phyloP scores from a whole-genome alignment of 2,888 invertebrate species.

The Xanthorhoe designata region DNA sequence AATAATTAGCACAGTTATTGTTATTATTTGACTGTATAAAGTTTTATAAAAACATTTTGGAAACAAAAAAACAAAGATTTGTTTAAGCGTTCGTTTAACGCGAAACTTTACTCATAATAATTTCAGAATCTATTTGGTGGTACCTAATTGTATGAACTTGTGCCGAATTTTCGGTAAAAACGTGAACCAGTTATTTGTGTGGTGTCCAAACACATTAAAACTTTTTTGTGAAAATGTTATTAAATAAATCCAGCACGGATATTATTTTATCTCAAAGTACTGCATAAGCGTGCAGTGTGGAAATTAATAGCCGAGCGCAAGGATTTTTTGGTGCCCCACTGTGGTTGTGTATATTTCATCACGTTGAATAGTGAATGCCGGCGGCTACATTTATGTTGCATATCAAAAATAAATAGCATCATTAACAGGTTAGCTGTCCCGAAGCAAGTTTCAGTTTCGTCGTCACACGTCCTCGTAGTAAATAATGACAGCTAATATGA shows the following conservation, averaged over 20 bases:
- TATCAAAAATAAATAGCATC: constrained; percentile 16
- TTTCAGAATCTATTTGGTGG: too few relatives aligned
- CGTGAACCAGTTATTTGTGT: not conserved
- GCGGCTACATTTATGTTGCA: constrained; percentile 9
- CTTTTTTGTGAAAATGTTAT: constrained; percentile 21
- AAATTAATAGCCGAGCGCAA: constrained; percentile 25
- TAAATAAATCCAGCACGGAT: constrained; percentile 25
- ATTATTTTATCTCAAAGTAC: constrained; percentile 29
- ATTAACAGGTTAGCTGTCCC: too few relatives aligned
- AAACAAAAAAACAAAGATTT: too few relatives aligned
- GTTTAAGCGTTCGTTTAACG: too few relatives aligned
- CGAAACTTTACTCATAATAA: too few relatives aligned
- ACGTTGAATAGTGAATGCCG: constrained; percentile 15
- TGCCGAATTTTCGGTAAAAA: too few relatives aligned
- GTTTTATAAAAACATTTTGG: too few relatives aligned
- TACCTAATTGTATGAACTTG: too few relatives aligned
- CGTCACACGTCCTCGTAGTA: too few relatives aligned
- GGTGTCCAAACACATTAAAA: not conserved
- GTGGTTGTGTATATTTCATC: constrained; percentile 28
- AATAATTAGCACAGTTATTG: too few relatives aligned
- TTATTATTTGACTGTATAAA: not conserved
- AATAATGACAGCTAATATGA: too few relatives aligned
- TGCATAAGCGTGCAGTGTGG: constrained; percentile 23
- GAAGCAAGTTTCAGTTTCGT: too few relatives aligned
- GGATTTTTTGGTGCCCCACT: constrained; percentile 26